phyloP scores from a whole-genome alignment of 1,140 invertebrate genomes.

The Tenebrio molitor region DNA sequence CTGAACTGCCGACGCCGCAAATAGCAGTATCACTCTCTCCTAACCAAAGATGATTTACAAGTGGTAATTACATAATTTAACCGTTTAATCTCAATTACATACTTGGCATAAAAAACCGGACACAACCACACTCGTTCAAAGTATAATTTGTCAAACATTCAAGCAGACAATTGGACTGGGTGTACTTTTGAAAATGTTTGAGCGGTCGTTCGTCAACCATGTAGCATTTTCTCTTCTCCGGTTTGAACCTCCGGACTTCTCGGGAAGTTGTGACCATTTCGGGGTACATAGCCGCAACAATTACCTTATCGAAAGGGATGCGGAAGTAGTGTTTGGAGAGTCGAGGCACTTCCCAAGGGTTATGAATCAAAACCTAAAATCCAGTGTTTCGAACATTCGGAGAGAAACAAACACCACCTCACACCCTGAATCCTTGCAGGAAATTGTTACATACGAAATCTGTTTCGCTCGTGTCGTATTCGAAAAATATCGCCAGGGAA shows the following conservation, averaged over 20 bases:
- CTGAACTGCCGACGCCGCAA: neutral
- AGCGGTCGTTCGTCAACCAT: conserved; percentile 73
- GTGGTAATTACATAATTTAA: no score
- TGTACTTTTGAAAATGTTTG: conserved; percentile 78
- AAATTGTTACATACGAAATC: conserved; percentile 12
- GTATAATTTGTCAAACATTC: conserved; percentile 84
- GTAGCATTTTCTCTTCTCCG: conserved; percentile 73
- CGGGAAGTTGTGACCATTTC: conserved; percentile 27
- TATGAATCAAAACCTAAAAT: conserved; percentile 16
- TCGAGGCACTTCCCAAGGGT: conserved; percentile 5
- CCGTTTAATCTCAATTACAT: no score
- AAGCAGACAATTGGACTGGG: conserved; percentile 79
- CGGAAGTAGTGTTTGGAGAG: conserved; percentile 20
- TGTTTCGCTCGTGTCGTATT: neutral
- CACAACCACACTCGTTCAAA: conserved; percentile 72
- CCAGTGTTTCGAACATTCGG: no score
- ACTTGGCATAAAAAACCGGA: conserved; percentile 77
- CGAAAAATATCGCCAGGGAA: neutral
- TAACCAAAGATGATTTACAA: no score
- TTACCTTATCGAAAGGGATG: neutral
- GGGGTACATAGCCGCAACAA: conserved; percentile 13
- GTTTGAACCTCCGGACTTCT: conserved; percentile 60
- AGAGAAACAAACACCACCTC: no score
- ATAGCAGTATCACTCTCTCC: neutral
- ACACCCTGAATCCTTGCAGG: conserved; percentile 23